phyloP scores from a whole-genome alignment of 1,140 invertebrate genomes.

The Drosophila subpulchrella region DNA sequence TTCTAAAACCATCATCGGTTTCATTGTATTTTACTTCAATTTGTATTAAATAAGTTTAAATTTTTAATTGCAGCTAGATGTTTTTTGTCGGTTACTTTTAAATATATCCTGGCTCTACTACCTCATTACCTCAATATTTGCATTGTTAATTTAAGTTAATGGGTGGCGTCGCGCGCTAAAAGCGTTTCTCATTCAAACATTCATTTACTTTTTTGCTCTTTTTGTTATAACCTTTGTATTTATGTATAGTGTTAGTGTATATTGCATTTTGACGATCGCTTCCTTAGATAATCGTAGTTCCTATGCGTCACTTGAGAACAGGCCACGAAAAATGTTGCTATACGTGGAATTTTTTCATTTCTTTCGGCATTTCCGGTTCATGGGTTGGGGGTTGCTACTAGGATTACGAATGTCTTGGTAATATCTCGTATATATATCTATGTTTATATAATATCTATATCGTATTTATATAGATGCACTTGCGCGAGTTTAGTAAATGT shows the following conservation, averaged over 20 bases:
- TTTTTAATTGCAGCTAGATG: slow-evolving; percentile 79
- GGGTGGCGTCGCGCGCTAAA: slow-evolving; percentile 76
- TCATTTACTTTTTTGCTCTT: slow-evolving; percentile 2
- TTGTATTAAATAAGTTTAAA: slow-evolving; percentile 61
- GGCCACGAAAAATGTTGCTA: slow-evolving; percentile 47
- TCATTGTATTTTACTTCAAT: slow-evolving; percentile 21
- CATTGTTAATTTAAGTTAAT: slow-evolving; percentile 54
- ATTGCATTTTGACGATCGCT: slow-evolving; percentile 37
- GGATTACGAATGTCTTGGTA: slow-evolving; percentile 39
- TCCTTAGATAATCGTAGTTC: slow-evolving; percentile 45
- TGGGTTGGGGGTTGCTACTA: slow-evolving; percentile 24
- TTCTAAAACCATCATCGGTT: slow-evolving; percentile 23
- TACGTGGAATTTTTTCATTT: background rate
- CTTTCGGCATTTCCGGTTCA: background rate
- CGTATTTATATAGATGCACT: slow-evolving; percentile 46
- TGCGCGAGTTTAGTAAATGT: slow-evolving; percentile 54
- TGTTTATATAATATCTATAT: slow-evolving; percentile 49
- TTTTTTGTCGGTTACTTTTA: slow-evolving; percentile 66
- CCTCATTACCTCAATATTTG: slow-evolving; percentile 5
- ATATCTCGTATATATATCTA: slow-evolving; percentile 35
- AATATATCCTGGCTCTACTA: slow-evolving; percentile 36
- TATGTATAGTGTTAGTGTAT: slow-evolving; percentile 30
- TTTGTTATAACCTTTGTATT: slow-evolving; percentile 7
- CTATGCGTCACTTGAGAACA: slow-evolving; percentile 49
- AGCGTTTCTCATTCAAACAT: slow-evolving; percentile 50